phyloP scores from a whole-genome alignment of 2,797 vertebrate genomes.

The Pantherophis vulpinus region DNA sequence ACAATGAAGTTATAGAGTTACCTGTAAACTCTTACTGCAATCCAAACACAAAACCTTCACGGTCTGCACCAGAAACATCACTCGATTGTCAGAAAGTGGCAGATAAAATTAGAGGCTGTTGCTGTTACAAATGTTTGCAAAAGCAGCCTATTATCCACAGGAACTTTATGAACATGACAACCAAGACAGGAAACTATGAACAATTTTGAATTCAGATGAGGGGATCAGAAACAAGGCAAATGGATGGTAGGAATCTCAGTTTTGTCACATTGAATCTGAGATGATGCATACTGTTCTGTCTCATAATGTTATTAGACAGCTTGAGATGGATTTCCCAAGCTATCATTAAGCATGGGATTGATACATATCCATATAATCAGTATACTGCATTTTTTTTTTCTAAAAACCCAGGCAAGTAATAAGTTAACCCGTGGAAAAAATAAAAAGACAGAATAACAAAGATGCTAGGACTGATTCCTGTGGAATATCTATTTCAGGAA shows the following conservation, averaged over 20 bases:
- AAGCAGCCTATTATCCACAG: not conserved
- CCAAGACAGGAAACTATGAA: not conserved
- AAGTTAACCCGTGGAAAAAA: not conserved
- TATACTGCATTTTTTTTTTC: not conserved
- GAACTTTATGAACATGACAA: not conserved
- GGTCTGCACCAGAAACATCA: not conserved
- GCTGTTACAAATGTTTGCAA: not conserved
- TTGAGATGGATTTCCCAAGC: not conserved
- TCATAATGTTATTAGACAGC: not conserved
- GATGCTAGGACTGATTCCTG: not conserved
- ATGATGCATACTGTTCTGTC: not conserved
- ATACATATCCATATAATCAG: not conserved
- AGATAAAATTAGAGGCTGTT: not conserved
- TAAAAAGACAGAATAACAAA: not conserved
- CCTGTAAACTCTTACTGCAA: not conserved
- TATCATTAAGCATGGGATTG: not conserved
- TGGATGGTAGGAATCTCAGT: not conserved
- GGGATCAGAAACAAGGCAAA: slow-evolving; percentile 25
- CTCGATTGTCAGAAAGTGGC: not conserved
- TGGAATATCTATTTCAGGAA: not conserved
- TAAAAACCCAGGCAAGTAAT: not conserved
- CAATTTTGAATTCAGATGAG: not conserved
- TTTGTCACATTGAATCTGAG: not conserved
- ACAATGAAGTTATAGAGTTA: not conserved
- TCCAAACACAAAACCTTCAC: not conserved